Conservation (phyloP, 2,113 vertebrate species). For the Callipepla squamata region DNA sequence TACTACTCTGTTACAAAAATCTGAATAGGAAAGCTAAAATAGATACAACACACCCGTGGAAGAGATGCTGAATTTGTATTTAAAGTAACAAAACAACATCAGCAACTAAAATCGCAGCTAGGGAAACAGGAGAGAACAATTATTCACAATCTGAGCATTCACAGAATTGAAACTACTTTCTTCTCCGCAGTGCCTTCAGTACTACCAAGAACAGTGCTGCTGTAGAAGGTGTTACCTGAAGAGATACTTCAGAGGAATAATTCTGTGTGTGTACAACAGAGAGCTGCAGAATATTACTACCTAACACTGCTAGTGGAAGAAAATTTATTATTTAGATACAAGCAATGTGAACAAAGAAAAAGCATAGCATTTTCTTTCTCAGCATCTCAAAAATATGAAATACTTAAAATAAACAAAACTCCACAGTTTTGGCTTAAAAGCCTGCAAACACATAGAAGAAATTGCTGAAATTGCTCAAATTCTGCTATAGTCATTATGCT, state of each 20-base stretch:
- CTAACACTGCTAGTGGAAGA: neutral
- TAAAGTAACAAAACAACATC: neutral
- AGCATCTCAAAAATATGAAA: neutral
- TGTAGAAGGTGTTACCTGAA: neutral
- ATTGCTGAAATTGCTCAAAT: rapidly evolving
- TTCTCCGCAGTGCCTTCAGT: neutral
- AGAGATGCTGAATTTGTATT: neutral
- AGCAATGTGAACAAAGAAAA: neutral
- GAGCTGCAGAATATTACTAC: neutral
- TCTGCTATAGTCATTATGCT: neutral
- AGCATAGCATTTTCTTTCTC: neutral
- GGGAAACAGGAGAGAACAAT: neutral
- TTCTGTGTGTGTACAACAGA: neutral
- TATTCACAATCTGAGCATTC: neutral
- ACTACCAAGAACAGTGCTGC: neutral
- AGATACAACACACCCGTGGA: neutral
- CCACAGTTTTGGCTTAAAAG: neutral
- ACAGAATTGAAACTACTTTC: neutral
- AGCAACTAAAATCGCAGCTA: neutral
- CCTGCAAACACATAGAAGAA: neutral
- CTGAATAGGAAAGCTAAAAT: neutral
- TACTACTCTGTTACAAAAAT: neutral
- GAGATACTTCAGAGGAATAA: neutral
- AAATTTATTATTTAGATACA: neutral
- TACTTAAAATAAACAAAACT: neutral